These are phyloP conservation scores for Trachymyrmex septentrionalis DNA, from an alignment of 1,140 invertebrate genomes.

Conservation along the genomic window DNA sequence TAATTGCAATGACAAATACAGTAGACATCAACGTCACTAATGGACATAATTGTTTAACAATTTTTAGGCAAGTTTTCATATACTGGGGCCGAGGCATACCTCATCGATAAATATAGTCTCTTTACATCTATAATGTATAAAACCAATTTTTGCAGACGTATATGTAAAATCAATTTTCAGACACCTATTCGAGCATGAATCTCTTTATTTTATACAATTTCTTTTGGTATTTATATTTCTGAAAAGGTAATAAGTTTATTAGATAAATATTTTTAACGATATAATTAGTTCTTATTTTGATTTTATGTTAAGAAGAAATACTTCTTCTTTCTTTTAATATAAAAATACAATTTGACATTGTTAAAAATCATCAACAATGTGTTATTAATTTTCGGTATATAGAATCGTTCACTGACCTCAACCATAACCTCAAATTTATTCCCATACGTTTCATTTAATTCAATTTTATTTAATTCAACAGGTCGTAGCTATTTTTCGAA, in stretches of 20 bases:
- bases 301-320: conserved; percentile 8
- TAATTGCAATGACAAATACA: conserved; percentile 59
- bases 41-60: conserved; percentile 45
- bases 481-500: background rate
- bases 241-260: background rate
- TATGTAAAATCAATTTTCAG: conserved; percentile 13
- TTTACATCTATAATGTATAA: conserved; percentile 28
- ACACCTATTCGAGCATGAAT: background rate
- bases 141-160: background rate
- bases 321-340: background rate
- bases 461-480: background rate
- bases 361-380: background rate
- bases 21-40: conserved; percentile 49
- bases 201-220: background rate
- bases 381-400: background rate
- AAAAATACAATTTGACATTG: background rate
- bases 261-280: background rate
- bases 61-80: conserved; percentile 40
- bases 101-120: background rate
- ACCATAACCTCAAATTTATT: conserved; percentile 32
- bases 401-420: conserved; percentile 13
- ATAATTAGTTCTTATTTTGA: background rate
- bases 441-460: background rate
- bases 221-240: conserved; percentile 4
- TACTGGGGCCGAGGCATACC: conserved; percentile 14